phyloP scores from a whole-genome alignment of 2,797 vertebrate species.

The Synaphobranchus kaupii region DNA sequence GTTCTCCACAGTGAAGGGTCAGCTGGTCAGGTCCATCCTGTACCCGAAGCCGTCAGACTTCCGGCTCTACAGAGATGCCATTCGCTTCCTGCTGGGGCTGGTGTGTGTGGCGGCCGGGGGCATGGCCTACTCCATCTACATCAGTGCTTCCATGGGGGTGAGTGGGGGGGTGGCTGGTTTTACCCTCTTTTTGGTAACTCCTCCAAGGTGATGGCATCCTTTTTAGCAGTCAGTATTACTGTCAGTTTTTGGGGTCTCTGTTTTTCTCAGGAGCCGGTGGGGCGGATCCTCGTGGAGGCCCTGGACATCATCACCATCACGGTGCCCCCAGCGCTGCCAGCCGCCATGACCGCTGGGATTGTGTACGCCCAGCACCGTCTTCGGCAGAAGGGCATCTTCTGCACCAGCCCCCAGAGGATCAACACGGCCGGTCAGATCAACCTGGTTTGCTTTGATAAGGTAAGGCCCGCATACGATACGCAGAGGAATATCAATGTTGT shows the following conservation, averaged over 20 bases:
- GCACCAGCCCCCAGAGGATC: slow-evolving; percentile 50
- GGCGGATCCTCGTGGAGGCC: slow-evolving; percentile 39
- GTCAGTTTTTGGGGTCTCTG: background rate
- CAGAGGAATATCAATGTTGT: background rate
- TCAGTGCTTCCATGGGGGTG: slow-evolving; percentile 35
- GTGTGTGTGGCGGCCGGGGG: slow-evolving; percentile 25
- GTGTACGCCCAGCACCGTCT: slow-evolving; percentile 52
- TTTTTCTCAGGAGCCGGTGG: slow-evolving; percentile 23
- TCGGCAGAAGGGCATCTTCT: slow-evolving; percentile 41
- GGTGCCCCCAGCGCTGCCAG: slow-evolving; percentile 46
- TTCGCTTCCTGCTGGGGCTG: slow-evolving; percentile 33
- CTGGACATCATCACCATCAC: slow-evolving; percentile 53
- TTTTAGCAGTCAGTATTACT: background rate
- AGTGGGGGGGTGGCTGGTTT: background rate
- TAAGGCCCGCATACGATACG: background rate
- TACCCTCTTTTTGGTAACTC: background rate
- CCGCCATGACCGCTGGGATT: slow-evolving; percentile 51
- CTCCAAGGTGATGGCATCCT: background rate
- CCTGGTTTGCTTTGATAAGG: slow-evolving; percentile 51
- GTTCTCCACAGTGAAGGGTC: slow-evolving; percentile 35
- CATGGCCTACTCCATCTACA: slow-evolving; percentile 26
- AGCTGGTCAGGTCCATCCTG: slow-evolving; percentile 42
- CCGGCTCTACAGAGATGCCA: slow-evolving; percentile 31
- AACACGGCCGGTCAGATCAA: slow-evolving; percentile 48
- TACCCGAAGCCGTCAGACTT: slow-evolving; percentile 37